Evolutionary conservation across 2,888 invertebrate species (phyloP).

Genomic region (Thera obeliscata): DNA sequence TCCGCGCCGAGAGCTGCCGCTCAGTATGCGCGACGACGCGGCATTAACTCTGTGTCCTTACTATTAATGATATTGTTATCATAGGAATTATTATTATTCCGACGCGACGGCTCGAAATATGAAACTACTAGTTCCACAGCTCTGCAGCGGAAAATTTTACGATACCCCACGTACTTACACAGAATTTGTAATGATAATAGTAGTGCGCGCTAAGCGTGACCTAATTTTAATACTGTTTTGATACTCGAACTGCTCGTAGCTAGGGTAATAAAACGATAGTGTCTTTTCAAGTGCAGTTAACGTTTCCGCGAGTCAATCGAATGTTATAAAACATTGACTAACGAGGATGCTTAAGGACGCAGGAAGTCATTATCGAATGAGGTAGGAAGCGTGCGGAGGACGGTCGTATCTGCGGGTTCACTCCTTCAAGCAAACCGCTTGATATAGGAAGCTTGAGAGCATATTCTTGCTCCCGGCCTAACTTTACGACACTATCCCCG

Average conservation of each 20-base stretch:
- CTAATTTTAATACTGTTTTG: slow-evolving; percentile 68
- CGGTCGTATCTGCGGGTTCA: slow-evolving; percentile 40
- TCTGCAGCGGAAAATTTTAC: slow-evolving; percentile 65
- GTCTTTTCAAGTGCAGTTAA: slow-evolving; percentile 56
- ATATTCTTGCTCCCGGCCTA: slow-evolving; percentile 54
- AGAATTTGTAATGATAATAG: slow-evolving; percentile 45
- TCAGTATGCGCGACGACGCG: slow-evolving; percentile 80
- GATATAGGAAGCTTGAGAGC: slow-evolving; percentile 45
- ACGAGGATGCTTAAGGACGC: slow-evolving; percentile 75
- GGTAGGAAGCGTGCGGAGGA: slow-evolving; percentile 72
- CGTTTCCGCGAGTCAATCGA: slow-evolving; percentile 66
- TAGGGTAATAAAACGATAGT: slow-evolving; percentile 52
- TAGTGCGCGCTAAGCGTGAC: slow-evolving; percentile 58
- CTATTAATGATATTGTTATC: slow-evolving; percentile 84
- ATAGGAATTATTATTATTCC: slow-evolving; percentile 79
- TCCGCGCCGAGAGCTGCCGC: slow-evolving; percentile 63
- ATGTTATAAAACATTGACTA: slow-evolving; percentile 69
- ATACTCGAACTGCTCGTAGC: slow-evolving; percentile 42
- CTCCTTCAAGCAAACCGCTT: slow-evolving; percentile 36
- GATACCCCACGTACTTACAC: slow-evolving; percentile 37
- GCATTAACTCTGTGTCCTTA: slow-evolving; percentile 82
- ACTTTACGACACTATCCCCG: slow-evolving; percentile 59
- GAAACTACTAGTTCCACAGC: slow-evolving; percentile 60
- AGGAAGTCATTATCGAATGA: slow-evolving; percentile 81
- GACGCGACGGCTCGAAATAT: slow-evolving; percentile 66